Evolutionary conservation across 2,888 invertebrate genomes (phyloP), one percentile per base, ranked within the genome.

Genomic region (Dryobotodes eremita): DNA sequence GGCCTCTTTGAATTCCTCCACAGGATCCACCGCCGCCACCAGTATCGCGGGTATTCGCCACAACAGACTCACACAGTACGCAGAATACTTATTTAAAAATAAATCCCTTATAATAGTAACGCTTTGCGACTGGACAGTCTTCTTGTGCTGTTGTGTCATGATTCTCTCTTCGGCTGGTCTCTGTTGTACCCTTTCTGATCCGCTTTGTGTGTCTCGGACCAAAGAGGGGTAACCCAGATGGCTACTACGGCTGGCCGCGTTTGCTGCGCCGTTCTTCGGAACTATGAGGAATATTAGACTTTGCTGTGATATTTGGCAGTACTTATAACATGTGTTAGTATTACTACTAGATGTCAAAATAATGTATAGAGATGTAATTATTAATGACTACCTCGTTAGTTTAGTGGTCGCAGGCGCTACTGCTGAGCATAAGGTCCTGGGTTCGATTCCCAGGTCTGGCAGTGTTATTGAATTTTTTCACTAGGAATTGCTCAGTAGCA

Each of bases 231-330:
- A 50, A 1, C 36, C 10, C 23, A 5, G 23, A 42, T 17, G 10
- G 46, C 23, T 13, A 53, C 42, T 7, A 15, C 11, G 7, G n/a
- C 77, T 53, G 50, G 46, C 8, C 36, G 15, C 31, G 77, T 26
- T 53, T 15, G 64, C 26, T 53, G 57, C 65, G 26, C 36, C 78
- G 31, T 77, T 83, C 57, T 23, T 46, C 83, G 46, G 50, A 46
- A 15, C 79, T 79, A 83, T 46, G 46, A 59, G 46, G 65, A 83
- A 79, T 26, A 79, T 82, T 17, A 65, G n/a, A 77, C 26, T 31
- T 57, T 46, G 65, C 10, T 83, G 66, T 65, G 55, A 65, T 59
- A 65, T n/a, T 59, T 53, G 23, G 46, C 26, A 20, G 23, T n/a
- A 53, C 17, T 42, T 17, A 26, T 10, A 4, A 13, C 3, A 17